phyloP scores from a whole-genome alignment of 2,888 invertebrate genomes.

The Lymantria dispar region DNA sequence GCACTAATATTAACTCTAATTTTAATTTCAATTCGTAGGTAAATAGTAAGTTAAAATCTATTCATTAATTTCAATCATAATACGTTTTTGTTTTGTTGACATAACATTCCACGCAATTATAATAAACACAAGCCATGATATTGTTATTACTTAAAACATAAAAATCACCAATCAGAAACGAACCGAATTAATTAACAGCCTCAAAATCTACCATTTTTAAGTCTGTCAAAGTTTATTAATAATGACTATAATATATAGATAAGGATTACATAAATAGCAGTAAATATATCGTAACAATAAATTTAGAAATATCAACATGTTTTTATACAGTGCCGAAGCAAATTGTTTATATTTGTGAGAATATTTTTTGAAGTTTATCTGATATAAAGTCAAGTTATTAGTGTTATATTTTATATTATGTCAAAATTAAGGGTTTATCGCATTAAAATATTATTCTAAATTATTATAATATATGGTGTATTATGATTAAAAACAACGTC shows the following conservation, averaged over 20 bases:
- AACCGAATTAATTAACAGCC: constrained; percentile 14
- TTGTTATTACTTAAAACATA: neutral
- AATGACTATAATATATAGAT: constrained; percentile 9
- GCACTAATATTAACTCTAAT: no score
- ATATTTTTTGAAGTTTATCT: constrained; percentile 11
- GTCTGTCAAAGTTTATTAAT: neutral
- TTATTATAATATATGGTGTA: no score
- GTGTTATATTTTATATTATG: constrained; percentile 9
- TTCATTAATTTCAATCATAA: neutral
- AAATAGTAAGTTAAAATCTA: neutral
- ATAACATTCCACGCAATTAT: neutral
- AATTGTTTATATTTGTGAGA: constrained; percentile 16
- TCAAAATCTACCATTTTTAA: neutral
- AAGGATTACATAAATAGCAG: constrained; percentile 9
- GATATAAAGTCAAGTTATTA: constrained; percentile 2
- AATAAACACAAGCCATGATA: neutral
- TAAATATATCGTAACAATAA: constrained; percentile 3
- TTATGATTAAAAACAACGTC: no score
- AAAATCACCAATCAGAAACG: constrained; percentile 7
- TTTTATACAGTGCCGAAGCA: constrained; percentile 12
- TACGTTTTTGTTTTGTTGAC: neutral
- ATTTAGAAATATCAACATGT: constrained; percentile 13
- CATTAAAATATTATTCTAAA: no score
- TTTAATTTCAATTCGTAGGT: neutral
- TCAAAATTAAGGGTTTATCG: no score